Evolutionary conservation across 2,888 invertebrate genomes (phyloP).

Genomic region (Cosmopolites sordidus): DNA sequence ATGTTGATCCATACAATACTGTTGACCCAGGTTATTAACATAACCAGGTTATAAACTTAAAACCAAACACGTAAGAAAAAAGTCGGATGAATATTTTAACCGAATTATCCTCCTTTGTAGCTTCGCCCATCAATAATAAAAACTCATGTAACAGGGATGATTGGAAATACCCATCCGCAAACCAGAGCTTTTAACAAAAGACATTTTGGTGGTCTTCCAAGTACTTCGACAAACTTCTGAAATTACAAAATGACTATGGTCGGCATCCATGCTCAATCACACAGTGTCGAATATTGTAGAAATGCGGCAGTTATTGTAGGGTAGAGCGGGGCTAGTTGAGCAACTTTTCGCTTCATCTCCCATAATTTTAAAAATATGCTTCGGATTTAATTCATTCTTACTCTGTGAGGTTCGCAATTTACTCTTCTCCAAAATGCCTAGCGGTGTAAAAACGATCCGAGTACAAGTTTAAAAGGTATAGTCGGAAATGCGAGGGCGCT

Average conservation of each 20-base stretch:
- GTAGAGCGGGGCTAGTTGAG: no score
- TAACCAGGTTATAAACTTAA: no score
- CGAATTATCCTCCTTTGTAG: slow-evolving; percentile 46
- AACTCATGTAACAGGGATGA: slow-evolving; percentile 52
- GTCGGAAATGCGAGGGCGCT: no score
- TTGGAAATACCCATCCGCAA: slow-evolving; percentile 61
- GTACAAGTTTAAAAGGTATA: no score
- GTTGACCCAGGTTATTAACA: slow-evolving; percentile 54
- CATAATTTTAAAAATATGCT: no score
- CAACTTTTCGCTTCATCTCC: no score
- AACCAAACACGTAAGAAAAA: slow-evolving; percentile 55
- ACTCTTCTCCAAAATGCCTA: no score
- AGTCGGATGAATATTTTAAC: slow-evolving; percentile 53
- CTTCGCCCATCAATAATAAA: slow-evolving; percentile 50
- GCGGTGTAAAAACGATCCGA: no score
- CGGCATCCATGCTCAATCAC: slow-evolving; percentile 70
- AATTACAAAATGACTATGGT: slow-evolving; percentile 66
- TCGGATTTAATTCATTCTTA: no score
- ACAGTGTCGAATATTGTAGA: slow-evolving; percentile 64
- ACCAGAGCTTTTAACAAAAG: slow-evolving; percentile 53
- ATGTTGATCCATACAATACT: slow-evolving; percentile 57
- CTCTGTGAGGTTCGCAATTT: no score
- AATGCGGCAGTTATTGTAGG: slow-evolving; percentile 54
- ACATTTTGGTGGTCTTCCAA: slow-evolving; percentile 52
- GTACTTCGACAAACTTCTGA: slow-evolving; percentile 60